A percentile compares a stretch with the other conserved stretches of the same genome.
Conservation (phyloP, 2,113 vertebrate species). For the Alaudala cheleensis region DNA sequence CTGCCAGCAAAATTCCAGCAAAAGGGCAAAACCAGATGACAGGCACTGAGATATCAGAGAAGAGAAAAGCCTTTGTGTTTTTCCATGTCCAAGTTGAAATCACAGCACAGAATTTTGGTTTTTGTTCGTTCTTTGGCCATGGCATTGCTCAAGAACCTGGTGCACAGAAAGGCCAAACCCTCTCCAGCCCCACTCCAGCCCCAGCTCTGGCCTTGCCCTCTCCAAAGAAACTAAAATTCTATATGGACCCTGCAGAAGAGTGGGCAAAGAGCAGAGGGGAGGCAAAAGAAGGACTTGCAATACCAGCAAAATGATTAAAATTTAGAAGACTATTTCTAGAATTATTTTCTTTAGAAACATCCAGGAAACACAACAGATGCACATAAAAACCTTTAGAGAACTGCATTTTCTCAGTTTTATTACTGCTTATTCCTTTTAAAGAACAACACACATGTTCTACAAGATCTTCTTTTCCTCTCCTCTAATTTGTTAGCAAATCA, state of each 20-base stretch:
- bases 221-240: neutral
- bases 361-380: neutral
- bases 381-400: neutral
- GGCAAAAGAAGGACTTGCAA: neutral
- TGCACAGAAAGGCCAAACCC: neutral
- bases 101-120: neutral
- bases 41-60: neutral
- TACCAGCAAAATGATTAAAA: neutral
- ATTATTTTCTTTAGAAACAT: neutral
- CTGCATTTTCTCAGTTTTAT: neutral
- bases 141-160: neutral
- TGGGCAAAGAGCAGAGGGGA: neutral
- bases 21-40: neutral
- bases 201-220: neutral
- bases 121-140: neutral
- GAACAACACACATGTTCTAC: neutral
- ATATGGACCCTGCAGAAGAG: neutral
- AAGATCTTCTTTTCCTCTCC: neutral
- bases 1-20: neutral
- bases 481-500: constrained; percentile 1
- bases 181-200: neutral
- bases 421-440: neutral
- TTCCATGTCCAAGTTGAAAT: neutral
- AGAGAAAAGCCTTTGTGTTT: neutral
- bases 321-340: neutral